Evolutionary conservation across 2,113 vertebrate genomes (phyloP).

Genomic region (Polypterus bichir): DNA sequence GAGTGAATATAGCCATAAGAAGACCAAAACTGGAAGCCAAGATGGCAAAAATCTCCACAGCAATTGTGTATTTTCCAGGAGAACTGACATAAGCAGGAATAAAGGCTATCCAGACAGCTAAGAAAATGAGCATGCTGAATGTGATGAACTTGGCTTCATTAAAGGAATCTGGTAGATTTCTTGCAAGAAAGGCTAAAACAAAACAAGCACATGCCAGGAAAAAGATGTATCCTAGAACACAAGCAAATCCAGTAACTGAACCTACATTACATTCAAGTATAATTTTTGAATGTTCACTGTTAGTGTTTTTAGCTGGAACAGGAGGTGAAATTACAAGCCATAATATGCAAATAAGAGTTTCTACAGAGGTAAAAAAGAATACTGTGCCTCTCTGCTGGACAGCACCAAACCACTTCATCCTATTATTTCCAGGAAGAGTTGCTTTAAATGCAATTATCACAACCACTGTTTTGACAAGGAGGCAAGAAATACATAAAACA

Average conservation of each 20-base stretch:
- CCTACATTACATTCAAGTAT: conserved; percentile 28
- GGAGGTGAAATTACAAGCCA: neutral
- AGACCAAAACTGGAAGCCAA: conserved; percentile 50
- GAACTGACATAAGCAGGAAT: conserved; percentile 47
- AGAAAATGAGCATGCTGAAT: conserved; percentile 52
- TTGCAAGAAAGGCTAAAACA: conserved; percentile 31
- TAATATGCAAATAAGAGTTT: neutral
- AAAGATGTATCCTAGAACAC: conserved; percentile 29
- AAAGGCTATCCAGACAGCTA: conserved; percentile 43
- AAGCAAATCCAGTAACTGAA: conserved; percentile 23
- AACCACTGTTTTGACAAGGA: no score
- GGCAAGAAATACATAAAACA: no score
- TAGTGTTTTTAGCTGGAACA: neutral
- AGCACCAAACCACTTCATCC: no score
- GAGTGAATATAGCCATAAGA: conserved; percentile 39
- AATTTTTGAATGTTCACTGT: conserved; percentile 15
- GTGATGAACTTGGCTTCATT: conserved; percentile 44
- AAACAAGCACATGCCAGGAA: conserved; percentile 31
- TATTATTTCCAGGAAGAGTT: no score
- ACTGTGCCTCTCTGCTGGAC: no score
- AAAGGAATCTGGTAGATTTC: conserved; percentile 36
- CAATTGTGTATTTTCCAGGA: conserved; percentile 44
- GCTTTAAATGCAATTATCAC: no score
- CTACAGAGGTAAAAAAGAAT: no score
- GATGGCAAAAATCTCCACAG: conserved; percentile 49